Conservation (phyloP, 2,797 vertebrate genomes). For the Semotilus atromaculatus region DNA sequence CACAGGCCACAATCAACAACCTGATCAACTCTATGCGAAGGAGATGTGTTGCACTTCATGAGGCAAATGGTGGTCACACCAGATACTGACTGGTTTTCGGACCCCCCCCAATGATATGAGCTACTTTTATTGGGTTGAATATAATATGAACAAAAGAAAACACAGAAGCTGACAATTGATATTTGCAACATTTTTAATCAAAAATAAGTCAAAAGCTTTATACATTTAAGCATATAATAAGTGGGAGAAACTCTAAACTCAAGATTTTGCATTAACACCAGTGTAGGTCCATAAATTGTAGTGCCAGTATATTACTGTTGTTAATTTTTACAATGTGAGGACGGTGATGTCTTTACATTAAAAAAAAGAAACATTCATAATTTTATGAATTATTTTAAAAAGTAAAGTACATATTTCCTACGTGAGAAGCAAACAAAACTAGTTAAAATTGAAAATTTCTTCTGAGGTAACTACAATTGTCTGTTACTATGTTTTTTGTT, state of each 20-base stretch:
- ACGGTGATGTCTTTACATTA: neutral
- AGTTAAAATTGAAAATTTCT: neutral
- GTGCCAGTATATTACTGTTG: neutral
- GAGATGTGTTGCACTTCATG: too few relatives aligned
- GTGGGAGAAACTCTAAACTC: neutral
- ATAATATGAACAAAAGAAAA: neutral
- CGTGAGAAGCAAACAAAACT: neutral
- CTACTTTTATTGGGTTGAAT: neutral
- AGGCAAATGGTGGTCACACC: too few relatives aligned
- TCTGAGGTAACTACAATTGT: neutral
- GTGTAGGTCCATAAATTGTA: constrained; percentile 8
- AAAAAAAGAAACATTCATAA: neutral
- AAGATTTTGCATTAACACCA: neutral
- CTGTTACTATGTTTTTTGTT: too few relatives aligned
- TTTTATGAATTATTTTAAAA: neutral
- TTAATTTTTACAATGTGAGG: neutral
- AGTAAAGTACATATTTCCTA: neutral
- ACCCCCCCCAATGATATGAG: too few relatives aligned
- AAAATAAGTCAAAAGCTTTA: constrained; percentile 45
- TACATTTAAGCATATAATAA: constrained; percentile 31
- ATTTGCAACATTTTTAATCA: constrained; percentile 30
- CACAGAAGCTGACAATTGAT: neutral
- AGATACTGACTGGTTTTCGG: too few relatives aligned
- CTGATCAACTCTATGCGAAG: too few relatives aligned
- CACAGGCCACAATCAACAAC: too few relatives aligned